phyloP scores from a whole-genome alignment of 2,113 vertebrate species.

The Catharus bicknelli region DNA sequence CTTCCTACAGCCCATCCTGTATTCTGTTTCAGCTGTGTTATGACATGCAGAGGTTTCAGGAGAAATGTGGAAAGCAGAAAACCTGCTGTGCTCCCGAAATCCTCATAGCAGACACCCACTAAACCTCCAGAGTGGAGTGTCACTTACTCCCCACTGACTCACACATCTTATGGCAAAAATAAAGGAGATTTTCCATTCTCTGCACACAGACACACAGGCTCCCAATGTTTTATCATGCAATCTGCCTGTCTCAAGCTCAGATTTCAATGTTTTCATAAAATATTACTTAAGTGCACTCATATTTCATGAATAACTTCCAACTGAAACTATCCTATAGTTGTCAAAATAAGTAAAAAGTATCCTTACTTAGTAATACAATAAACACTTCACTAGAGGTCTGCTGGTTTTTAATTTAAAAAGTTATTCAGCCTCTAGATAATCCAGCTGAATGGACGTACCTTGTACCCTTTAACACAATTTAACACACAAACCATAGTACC shows the following conservation, averaged over 20 bases:
- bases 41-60: neutral
- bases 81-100: neutral
- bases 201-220: neutral
- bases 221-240: neutral
- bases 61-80: conserved; percentile 27
- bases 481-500: neutral
- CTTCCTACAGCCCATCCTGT: neutral
- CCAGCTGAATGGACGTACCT: neutral
- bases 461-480: neutral
- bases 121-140: neutral
- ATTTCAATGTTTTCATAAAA: conserved; percentile 19
- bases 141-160: neutral
- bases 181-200: neutral
- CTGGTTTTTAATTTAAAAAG: neutral
- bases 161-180: neutral
- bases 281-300: neutral
- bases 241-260: neutral
- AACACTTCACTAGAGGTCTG: neutral
- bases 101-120: neutral
- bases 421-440: neutral
- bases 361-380: neutral
- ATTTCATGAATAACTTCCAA: neutral
- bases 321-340: neutral
- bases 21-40: conserved; percentile 15
- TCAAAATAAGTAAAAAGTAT: neutral